Evolutionary conservation across 2,888 invertebrate species (phyloP), one percentile per base, ranked within the genome.

Genomic region (Morpho deidamia): DNA sequence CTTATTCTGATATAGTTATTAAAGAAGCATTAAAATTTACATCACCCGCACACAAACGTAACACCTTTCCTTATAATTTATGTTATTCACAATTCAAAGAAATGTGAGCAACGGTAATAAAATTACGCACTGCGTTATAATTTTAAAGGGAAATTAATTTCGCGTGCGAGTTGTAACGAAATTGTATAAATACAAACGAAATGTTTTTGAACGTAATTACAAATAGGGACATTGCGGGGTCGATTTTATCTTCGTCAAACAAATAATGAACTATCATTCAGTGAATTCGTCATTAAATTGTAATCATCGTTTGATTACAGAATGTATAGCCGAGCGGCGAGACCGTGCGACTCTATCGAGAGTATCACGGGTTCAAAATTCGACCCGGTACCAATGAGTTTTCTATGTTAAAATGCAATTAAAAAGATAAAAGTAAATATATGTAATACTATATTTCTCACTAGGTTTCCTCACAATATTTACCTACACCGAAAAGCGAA

Each of bases 211-310:
- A 69, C 11, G 41, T 58, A 58, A 58, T 58, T 55, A 44, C 48
- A 48, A 51, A 14, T 48, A 38, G 43, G 50, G 39, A 51, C 44
- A 32, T 42, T 64, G 65, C 60, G 63, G 62, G 68, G 70, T 67
- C 67, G 74, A 76, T 76, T 58, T 69, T 77, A 77, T 78, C 77
- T 65, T 44, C 8, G 48, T 61, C 66, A 63, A 57, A 62, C 65
- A 66, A 68, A 70, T 65, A 66, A 63, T 71, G 68, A 70, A 72
- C 69, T 64, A 71, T 73, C 69, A 65, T 70, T 66, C 66, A 68
- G 47, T 63, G 68, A 66, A 70, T 62, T 63, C 47, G 64, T 61
- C 53, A 59, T 70, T 53, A 62, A 66, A 4, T 9, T 23, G 67
- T 59, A 51, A 67, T 64, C 68, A 67, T 67, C 64, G 66, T 64